Base-by-base conservation (phyloP, 1,140 invertebrate species). In the Drosophila ercepeae region DNA sequence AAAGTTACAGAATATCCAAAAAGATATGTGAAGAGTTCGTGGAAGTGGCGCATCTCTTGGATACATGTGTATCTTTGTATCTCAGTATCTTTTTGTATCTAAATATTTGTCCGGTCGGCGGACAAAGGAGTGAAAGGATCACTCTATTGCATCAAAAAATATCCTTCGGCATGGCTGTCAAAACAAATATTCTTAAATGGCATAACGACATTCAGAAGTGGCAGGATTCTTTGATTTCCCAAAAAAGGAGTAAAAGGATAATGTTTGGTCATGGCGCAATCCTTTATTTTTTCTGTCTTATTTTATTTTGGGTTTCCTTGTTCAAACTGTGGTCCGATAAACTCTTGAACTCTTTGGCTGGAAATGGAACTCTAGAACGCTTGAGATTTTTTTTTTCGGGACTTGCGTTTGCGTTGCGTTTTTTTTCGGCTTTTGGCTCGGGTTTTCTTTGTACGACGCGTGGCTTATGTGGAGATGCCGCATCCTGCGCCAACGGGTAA, bases 401-500 rank as follows among this genome's bases (percentile, higher is more conserved):
- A 21, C 8, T 18, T 39, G 21, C 8, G 1, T 29, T 3, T 39
- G 18, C 21, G 14, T 45, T 42, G 21, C 4, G 4, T 42, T 16
- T 3, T 14, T 36, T 18, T 53, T 58, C n/a, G 51, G 25, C 13
- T n/a, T 19, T 48, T 42, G 34, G 36, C 16, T 64, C 34, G 45
- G 45, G 54, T n/a, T 45, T 55, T 48, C 45, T 46, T 57, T 64
- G 45, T 71, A 21, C 21, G 21, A 63, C 79, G 79, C 79, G 79
- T 84, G 79, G 81, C 79, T 83, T 84, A 76, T 86, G 76, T 73
- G 61, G 81, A 48, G 48, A 70, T 71, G 65, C 68, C 68, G 81
- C 81, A 84, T 84, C 81, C 81, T 88, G 82, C 75, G 88, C 88
- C 88, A 90, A 89, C 65, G 88, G 88, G 88, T 89, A 89, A 89